A percentile compares a stretch with the other conserved stretches of the same genome.
Evolutionary conservation across 2,888 invertebrate species (phyloP).

Genomic region (Sycophila texana): DNA sequence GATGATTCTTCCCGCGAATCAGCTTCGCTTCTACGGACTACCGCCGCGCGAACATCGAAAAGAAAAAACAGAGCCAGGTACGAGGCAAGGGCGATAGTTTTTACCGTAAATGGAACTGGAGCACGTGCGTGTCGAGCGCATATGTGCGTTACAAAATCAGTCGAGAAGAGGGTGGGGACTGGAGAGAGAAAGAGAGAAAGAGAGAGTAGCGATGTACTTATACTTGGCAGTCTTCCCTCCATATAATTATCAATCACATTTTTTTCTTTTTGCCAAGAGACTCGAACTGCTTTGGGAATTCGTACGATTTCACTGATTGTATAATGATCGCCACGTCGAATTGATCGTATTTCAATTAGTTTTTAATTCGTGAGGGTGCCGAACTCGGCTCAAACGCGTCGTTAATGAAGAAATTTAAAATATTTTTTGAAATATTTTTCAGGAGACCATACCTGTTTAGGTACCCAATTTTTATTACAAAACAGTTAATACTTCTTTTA

Average conservation of each 20-base stretch:
- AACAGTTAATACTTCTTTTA: no score
- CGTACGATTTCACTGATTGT: neutral
- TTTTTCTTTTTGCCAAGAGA: constrained; percentile 16
- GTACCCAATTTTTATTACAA: no score
- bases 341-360: neutral
- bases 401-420: neutral
- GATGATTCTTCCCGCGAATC: constrained; percentile 45
- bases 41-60: neutral
- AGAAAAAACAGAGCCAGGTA: neutral
- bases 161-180: neutral
- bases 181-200: neutral
- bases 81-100: constrained; percentile 61
- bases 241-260: constrained; percentile 60
- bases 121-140: constrained; percentile 66
- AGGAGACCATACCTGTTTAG: no score
- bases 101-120: constrained; percentile 72
- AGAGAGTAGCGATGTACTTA: constrained; percentile 60
- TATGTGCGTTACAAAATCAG: constrained; percentile 68
- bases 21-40: constrained; percentile 34
- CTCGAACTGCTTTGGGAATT: neutral
- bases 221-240: constrained; percentile 67
- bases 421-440: no score
- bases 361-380: neutral
- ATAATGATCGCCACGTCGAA: neutral
- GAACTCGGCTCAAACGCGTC: neutral